Evolutionary conservation across 2,797 vertebrate genomes (phyloP).

Genomic region (Eutrigla gurnardus): DNA sequence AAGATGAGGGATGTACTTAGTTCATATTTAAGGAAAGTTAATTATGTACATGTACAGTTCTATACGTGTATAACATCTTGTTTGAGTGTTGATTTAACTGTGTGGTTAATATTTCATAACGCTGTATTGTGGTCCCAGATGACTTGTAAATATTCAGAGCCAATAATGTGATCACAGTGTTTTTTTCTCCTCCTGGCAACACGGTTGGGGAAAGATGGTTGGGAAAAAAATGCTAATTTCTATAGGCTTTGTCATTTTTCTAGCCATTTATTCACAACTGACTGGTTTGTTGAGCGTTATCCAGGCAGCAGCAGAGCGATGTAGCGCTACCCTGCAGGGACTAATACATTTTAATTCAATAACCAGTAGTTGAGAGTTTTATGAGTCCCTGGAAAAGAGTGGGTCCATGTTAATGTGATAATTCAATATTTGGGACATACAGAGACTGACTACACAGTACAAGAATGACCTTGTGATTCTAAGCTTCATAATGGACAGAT

Average conservation of each 20-base stretch:
- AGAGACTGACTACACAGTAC: too few species aligned
- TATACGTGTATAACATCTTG: background rate
- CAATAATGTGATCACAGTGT: background rate
- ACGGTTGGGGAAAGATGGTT: background rate
- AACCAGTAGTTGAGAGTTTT: background rate
- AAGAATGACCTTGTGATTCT: too few species aligned
- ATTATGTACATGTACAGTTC: background rate
- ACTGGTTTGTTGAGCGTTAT: background rate
- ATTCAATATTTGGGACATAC: background rate
- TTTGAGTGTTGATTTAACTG: constrained; percentile 6
- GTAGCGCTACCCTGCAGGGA: background rate
- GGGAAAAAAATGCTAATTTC: background rate
- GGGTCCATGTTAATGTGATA: background rate
- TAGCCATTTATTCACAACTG: constrained; percentile 12
- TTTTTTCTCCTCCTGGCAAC: background rate
- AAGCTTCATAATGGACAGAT: background rate
- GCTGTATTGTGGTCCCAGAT: background rate
- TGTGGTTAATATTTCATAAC: constrained; percentile 5
- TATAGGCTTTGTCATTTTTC: constrained; percentile 1
- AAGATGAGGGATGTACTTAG: background rate
- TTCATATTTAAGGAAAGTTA: background rate
- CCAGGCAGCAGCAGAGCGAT: background rate
- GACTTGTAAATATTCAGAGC: constrained; percentile 5
- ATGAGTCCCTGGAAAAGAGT: background rate
- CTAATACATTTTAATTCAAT: constrained; percentile 23